Conservation (phyloP, 1,140 invertebrate genomes). For the Planococcus citri region DNA sequence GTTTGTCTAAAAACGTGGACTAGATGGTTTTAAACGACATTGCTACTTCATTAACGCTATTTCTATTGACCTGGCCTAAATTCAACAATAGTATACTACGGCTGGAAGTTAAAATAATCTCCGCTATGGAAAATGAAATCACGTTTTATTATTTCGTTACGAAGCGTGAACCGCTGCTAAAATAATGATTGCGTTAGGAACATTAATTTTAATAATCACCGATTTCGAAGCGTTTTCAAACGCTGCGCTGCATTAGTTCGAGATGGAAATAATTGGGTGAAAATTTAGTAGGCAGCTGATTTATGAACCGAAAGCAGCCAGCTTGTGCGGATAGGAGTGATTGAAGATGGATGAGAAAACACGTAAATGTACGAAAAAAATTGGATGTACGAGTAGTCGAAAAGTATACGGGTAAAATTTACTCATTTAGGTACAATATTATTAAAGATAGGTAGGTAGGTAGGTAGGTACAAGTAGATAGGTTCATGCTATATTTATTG, state of each 20-base stretch:
- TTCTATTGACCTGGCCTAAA: neutral
- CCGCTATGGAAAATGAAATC: neutral
- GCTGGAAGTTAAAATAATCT: neutral
- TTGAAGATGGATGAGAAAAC: too few relatives aligned
- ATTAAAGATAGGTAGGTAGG: too few relatives aligned
- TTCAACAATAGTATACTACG: neutral
- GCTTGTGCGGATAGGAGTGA: too few relatives aligned
- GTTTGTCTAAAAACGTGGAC: too few relatives aligned
- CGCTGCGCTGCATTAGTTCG: neutral
- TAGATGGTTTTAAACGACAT: neutral
- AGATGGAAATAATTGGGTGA: neutral
- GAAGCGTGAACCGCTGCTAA: neutral
- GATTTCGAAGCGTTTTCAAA: neutral
- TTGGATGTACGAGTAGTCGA: too few relatives aligned
- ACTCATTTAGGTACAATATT: too few relatives aligned
- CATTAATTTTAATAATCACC: conserved; percentile 3
- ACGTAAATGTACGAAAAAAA: too few relatives aligned
- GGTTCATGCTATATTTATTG: neutral
- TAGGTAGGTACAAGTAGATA: too few relatives aligned
- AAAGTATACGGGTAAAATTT: too few relatives aligned
- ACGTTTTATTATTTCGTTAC: neutral
- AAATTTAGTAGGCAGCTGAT: neutral
- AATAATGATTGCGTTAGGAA: neutral
- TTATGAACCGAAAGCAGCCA: neutral
- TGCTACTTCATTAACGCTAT: neutral